These are phyloP conservation scores for Microtus ochrogaster DNA, from an alignment of 2,113 vertebrate genomes.

Conservation along the genomic window DNA sequence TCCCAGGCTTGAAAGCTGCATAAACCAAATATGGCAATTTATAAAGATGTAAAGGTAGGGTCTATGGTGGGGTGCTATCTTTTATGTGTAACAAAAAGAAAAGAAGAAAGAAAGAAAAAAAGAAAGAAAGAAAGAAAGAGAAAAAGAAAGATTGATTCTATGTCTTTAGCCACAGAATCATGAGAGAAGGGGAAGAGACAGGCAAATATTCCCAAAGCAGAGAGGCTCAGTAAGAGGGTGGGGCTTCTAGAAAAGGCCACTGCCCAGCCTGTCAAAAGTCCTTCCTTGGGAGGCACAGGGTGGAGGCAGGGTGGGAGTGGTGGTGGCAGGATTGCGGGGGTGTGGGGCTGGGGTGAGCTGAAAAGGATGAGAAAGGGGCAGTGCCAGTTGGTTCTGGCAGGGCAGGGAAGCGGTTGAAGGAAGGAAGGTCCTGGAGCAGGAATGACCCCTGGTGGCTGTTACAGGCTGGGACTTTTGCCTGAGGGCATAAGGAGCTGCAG, in stretches of 20 bases:
- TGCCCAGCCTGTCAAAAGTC: neutral
- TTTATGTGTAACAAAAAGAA: neutral
- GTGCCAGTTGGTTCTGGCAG: neutral
- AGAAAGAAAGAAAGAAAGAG: neutral
- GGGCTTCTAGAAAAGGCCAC: neutral
- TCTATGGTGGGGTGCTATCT: neutral
- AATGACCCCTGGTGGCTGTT: neutral
- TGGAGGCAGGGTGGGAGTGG: too few relatives aligned
- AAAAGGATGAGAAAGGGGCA: neutral
- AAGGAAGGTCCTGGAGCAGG: neutral
- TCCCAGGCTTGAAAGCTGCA: neutral
- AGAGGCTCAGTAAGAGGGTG: neutral
- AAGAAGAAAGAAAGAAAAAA: too few relatives aligned
- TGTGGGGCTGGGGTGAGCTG: neutral
- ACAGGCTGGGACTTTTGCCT: neutral
- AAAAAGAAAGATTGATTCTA: neutral
- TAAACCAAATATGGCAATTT: neutral
- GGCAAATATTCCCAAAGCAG: neutral
- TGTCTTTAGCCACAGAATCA: neutral
- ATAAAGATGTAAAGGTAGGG: neutral
- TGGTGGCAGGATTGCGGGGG: neutral
- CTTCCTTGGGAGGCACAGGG: neutral
- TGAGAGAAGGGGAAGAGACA: neutral
- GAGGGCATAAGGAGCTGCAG: neutral
- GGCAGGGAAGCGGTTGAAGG: fast-evolving